These are phyloP conservation scores for Branchellion lobata DNA, from an alignment of 2,888 invertebrate genomes.

Conservation along the genomic window DNA sequence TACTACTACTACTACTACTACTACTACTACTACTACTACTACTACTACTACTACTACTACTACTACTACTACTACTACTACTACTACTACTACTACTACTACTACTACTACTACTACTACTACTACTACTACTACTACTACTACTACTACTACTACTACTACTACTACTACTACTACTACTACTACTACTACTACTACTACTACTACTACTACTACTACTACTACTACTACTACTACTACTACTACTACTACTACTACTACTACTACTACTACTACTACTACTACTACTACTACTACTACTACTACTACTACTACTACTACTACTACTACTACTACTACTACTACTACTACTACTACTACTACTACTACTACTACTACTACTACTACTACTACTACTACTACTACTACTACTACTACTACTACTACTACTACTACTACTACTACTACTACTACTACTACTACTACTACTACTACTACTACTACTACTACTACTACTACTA, in stretches of 20 bases:
- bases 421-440: constrained; percentile 25
- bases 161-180: constrained; percentile 28
- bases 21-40: constrained; percentile 36
- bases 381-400: constrained; percentile 27
- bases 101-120: constrained; percentile 36
- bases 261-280: constrained; percentile 29
- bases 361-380: constrained; percentile 30
- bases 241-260: constrained; percentile 34
- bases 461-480: constrained; percentile 31
- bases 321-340: constrained; percentile 25
- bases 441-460: constrained; percentile 32
- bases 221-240: constrained; percentile 25
- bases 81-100: constrained; percentile 36
- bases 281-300: constrained; percentile 28
- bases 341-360: constrained; percentile 33
- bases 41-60: constrained; percentile 36
- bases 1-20: constrained; percentile 31
- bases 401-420: constrained; percentile 35
- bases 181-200: constrained; percentile 29
- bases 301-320: constrained; percentile 34
- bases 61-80: constrained; percentile 36
- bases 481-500: constrained; percentile 25
- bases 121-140: constrained; percentile 25
- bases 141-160: constrained; percentile 34
- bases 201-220: constrained; percentile 34